phyloP scores from a whole-genome alignment of 2,797 vertebrate species.

The Australoheros facetus region DNA sequence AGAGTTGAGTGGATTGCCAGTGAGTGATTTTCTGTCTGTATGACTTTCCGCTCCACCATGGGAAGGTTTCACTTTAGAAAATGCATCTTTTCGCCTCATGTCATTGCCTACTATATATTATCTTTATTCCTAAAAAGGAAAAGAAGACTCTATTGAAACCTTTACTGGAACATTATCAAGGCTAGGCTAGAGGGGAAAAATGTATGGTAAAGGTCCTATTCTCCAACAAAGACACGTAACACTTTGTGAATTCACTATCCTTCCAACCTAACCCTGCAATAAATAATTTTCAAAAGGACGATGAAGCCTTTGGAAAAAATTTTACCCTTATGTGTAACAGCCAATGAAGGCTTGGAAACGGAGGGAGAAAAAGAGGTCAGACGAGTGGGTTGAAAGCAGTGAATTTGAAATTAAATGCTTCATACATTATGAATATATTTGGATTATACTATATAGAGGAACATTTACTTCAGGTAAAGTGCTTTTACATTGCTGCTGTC shows the following conservation, averaged over 20 bases:
- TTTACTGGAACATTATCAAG: conserved; percentile 33
- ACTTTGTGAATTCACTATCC: conserved; percentile 4
- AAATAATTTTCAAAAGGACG: conserved; percentile 1
- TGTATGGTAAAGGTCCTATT: background rate
- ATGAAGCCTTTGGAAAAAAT: conserved; percentile 6
- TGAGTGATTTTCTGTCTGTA: conserved; percentile 66
- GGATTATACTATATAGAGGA: conserved; percentile 20
- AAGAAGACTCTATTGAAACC: conserved; percentile 1
- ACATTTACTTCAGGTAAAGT: conserved; percentile 26
- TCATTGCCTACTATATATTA: conserved; percentile 25
- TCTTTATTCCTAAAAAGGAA: conserved; percentile 17
- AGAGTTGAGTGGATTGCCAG: conserved; percentile 69
- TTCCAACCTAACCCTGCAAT: background rate
- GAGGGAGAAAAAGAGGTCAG: background rate
- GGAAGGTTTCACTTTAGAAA: conserved; percentile 58
- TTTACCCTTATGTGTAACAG: conserved; percentile 6
- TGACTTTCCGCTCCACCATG: conserved; percentile 41
- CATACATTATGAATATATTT: conserved; percentile 51
- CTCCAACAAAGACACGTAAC: background rate
- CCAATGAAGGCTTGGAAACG: conserved; percentile 8
- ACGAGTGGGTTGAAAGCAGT: background rate
- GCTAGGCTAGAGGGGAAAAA: conserved; percentile 6
- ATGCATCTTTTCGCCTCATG: conserved; percentile 31
- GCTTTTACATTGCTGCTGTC: conserved; percentile 27
- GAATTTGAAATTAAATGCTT: conserved; percentile 33